Conservation (phyloP, 2,113 vertebrate genomes). For the Corvus hawaiiensis region DNA sequence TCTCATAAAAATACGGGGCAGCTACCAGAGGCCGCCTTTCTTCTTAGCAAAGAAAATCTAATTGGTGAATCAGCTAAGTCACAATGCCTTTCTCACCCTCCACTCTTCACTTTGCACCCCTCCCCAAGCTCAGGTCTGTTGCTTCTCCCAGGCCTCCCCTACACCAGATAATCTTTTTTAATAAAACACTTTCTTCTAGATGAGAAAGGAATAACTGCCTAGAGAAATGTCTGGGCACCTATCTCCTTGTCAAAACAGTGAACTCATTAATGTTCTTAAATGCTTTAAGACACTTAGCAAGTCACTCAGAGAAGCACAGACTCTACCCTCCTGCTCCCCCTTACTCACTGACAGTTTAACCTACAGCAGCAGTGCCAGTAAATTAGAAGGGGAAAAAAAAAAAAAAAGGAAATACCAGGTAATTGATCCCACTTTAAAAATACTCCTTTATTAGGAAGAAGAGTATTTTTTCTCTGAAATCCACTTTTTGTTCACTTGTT, state of each 20-base stretch:
- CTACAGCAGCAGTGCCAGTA: neutral
- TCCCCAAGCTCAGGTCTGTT: neutral
- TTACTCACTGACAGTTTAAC: neutral
- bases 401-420: neutral
- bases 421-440: neutral
- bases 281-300: constrained; percentile 31
- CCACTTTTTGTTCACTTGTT: neutral
- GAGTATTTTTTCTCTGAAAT: neutral
- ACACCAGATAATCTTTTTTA: neutral
- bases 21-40: neutral
- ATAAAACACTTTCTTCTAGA: neutral
- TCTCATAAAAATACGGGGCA: constrained; percentile 17
- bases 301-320: neutral
- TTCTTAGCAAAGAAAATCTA: neutral
- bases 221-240: neutral
- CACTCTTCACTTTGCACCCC: neutral
- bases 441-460: neutral
- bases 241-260: neutral
- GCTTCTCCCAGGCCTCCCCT: neutral
- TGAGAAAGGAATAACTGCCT: neutral
- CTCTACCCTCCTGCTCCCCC: neutral
- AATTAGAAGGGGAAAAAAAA: neutral
- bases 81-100: neutral
- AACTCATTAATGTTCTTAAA: neutral
- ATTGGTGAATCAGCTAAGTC: neutral